phyloP scores from a whole-genome alignment of 35 echinoderm and acorn worm species.

The Nesometra sesokonis region DNA sequence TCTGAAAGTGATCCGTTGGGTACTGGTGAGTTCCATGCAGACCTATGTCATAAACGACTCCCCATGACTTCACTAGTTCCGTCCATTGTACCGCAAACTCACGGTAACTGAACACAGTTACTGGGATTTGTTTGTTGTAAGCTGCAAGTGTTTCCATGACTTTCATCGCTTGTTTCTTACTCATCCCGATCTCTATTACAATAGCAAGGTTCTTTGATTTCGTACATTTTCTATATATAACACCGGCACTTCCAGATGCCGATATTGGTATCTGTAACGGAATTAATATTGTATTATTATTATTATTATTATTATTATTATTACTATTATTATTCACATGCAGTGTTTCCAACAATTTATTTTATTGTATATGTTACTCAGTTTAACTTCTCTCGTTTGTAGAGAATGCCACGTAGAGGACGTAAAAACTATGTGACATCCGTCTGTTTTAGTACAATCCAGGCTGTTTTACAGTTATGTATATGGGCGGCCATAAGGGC shows the following conservation, averaged over 20 bases:
- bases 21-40: neutral
- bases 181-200: slow-evolving; percentile 22
- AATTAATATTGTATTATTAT: too few species aligned
- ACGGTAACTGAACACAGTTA: slow-evolving; percentile 20
- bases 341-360: too few species aligned
- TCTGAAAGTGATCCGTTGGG: neutral
- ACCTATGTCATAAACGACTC: neutral
- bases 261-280: neutral
- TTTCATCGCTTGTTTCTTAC: slow-evolving; percentile 4
- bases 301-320: too few species aligned
- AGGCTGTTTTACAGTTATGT: too few species aligned
- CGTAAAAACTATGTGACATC: too few species aligned
- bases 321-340: too few species aligned
- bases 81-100: slow-evolving; percentile 24
- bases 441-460: too few species aligned
- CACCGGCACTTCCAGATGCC: neutral
- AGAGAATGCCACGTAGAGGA: too few species aligned
- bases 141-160: neutral
- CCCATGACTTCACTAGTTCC: slow-evolving; percentile 3
- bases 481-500: too few species aligned
- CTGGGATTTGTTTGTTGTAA: slow-evolving; percentile 10
- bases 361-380: too few species aligned
- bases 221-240: neutral
- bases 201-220: slow-evolving; percentile 4
- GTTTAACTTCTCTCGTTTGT: too few species aligned